Evolutionary conservation across 2,888 invertebrate species (phyloP), one percentile per base, ranked within the genome.

Genomic region (Phasia obesa): DNA sequence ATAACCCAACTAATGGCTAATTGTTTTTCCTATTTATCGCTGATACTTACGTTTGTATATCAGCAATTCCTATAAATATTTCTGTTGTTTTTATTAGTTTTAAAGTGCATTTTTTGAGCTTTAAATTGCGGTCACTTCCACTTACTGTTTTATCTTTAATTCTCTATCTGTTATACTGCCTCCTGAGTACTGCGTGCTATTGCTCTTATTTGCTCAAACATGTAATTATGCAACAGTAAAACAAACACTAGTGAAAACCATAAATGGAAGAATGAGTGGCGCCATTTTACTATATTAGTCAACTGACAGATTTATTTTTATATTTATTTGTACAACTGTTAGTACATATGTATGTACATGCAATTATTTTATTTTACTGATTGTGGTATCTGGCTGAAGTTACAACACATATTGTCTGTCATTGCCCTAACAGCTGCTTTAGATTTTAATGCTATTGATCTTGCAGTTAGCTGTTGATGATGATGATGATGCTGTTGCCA

Each of bases 181-280:
- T 1, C 53, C 55, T 5, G 23, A 35, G 21, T 67, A 21, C 67
- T 23, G 19, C 11, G 2, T 31, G 21, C 53, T 69, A 44, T 31
- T 77, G 59, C 49, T 53, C 31, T 49, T 42, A 77, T 81, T 69
- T 77, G 81, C 73, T 51, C 73, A 73, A 67, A 64, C 55, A 67
- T 67, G 60, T 76, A 79, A 75, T 75, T 76, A 79, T 74, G 65
- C 59, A 79, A 71, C 62, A 75, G 64, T 7, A 47, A 47, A 17
- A 67, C 25, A 75, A 79, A 83, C 65, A 75, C 83, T 67, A 67
- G 59, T 71, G 31, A 67, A 82, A 47, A 23, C 73, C 79, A 83
- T 83, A 83, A 83, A 83, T 79, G 79, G 83, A 83, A 79, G 79
- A 83, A 83, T 83, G 79, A 83, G 75, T 83, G 83, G 83, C 83